Percentiles rank a stretch among this genome's conserved stretches.
Evolutionary conservation across 2,797 vertebrate genomes (phyloP).

Genomic region (Typhlichthys eigenmanni): DNA sequence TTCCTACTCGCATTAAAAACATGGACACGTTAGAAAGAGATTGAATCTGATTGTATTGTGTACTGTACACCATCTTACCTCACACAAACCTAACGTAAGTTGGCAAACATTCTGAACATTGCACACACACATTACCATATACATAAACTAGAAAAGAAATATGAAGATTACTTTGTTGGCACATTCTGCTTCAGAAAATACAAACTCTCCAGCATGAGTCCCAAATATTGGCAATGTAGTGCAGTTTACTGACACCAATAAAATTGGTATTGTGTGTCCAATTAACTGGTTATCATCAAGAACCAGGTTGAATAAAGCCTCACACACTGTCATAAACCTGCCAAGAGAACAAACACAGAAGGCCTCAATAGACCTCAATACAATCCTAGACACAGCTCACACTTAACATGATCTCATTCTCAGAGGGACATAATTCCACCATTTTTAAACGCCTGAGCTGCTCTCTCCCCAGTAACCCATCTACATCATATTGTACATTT

Average conservation of each 20-base stretch:
- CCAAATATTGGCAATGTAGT: conserved; percentile 64
- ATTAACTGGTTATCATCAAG: conserved; percentile 10
- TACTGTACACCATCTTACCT: conserved; percentile 48
- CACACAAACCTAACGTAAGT: conserved; percentile 30
- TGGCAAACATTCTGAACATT: conserved; percentile 34
- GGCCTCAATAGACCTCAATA: too few species aligned
- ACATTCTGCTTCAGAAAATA: conserved; percentile 45
- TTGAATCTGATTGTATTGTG: conserved; percentile 47
- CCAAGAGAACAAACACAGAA: not conserved
- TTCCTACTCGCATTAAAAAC: conserved; percentile 44
- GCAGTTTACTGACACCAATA: conserved; percentile 49
- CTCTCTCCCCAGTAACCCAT: conserved; percentile 1
- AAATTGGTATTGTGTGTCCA: conserved; percentile 7
- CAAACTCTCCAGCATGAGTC: conserved; percentile 26
- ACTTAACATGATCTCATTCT: not conserved
- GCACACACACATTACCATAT: conserved; percentile 38
- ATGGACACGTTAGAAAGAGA: conserved; percentile 54
- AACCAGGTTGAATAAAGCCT: conserved; percentile 21
- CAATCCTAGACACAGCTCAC: conserved; percentile 10
- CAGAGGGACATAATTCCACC: not conserved
- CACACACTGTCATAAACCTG: conserved; percentile 42
- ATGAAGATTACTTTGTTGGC: conserved; percentile 55
- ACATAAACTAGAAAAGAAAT: conserved; percentile 33
- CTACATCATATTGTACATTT: not conserved
- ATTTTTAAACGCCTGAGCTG: not conserved